phyloP scores from a whole-genome alignment of 2,888 invertebrate genomes.

The Pollenia griseotomentosa region DNA sequence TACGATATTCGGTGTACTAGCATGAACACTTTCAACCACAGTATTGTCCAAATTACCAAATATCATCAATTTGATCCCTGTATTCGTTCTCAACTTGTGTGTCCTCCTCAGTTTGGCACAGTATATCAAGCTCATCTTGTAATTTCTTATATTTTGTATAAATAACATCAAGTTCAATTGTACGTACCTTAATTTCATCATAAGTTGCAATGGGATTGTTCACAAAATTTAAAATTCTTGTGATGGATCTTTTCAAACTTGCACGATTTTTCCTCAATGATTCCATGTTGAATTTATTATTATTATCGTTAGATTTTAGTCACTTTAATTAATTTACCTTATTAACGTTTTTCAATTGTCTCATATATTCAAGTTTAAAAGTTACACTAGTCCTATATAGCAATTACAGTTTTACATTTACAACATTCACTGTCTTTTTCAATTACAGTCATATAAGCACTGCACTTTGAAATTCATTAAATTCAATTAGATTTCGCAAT shows the following conservation, averaged over 20 bases:
- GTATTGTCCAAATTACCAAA: neutral
- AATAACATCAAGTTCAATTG: constrained; percentile 9
- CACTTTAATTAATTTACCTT: too few species aligned
- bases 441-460: too few species aligned
- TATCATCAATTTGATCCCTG: constrained; percentile 18
- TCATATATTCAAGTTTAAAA: too few species aligned
- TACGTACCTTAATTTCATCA: constrained; percentile 10
- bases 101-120: constrained; percentile 2
- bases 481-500: too few species aligned
- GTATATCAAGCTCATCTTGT: constrained; percentile 3
- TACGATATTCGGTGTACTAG: constrained; percentile 11
- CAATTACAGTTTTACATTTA: too few species aligned
- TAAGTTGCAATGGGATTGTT: neutral
- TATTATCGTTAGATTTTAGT: too few species aligned
- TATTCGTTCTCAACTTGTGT: neutral
- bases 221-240: neutral
- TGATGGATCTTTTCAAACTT: neutral
- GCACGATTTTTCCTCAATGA: too few species aligned
- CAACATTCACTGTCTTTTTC: too few species aligned
- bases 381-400: too few species aligned
- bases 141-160: constrained; percentile 16
- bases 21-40: neutral
- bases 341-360: too few species aligned
- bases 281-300: too few species aligned
- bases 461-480: too few species aligned